A percentile compares a stretch with the other conserved stretches of the same genome.
These are phyloP conservation scores for Microcebus murinus DNA, from an alignment of 2,113 vertebrate genomes.

Conservation along the genomic window DNA sequence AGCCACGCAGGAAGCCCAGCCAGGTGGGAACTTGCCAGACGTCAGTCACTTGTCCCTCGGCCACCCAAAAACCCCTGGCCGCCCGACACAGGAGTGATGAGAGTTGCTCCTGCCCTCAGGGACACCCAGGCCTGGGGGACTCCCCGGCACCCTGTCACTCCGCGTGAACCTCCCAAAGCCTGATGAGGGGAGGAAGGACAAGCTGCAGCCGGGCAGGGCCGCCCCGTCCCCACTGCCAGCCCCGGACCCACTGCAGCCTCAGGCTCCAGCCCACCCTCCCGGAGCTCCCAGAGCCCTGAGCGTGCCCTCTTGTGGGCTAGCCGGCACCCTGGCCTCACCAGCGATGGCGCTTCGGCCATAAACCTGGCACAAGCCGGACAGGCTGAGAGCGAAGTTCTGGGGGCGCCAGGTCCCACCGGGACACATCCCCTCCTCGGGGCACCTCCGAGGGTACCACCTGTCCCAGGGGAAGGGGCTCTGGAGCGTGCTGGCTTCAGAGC, in stretches of 20 bases:
- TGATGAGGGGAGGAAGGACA: neutral
- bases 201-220: too few species aligned
- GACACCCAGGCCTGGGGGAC: neutral
- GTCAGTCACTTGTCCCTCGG: rapidly evolving
- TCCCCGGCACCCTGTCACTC: neutral
- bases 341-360: rapidly evolving
- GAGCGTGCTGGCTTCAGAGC: neutral
- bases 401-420: too few species aligned
- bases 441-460: rapidly evolving
- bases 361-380: neutral
- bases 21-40: rapidly evolving
- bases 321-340: neutral
- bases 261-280: neutral
- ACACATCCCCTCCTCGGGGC: neutral
- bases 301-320: rapidly evolving
- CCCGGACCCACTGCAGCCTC: neutral
- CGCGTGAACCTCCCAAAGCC: neutral
- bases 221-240: neutral
- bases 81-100: rapidly evolving
- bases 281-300: neutral
- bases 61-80: neutral
- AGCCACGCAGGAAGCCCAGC: rapidly evolving
- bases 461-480: neutral
- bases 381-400: neutral
- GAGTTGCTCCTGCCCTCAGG: neutral